phyloP scores from a whole-genome alignment of 2,797 vertebrate genomes.

The Chiroxiphia lanceolata region DNA sequence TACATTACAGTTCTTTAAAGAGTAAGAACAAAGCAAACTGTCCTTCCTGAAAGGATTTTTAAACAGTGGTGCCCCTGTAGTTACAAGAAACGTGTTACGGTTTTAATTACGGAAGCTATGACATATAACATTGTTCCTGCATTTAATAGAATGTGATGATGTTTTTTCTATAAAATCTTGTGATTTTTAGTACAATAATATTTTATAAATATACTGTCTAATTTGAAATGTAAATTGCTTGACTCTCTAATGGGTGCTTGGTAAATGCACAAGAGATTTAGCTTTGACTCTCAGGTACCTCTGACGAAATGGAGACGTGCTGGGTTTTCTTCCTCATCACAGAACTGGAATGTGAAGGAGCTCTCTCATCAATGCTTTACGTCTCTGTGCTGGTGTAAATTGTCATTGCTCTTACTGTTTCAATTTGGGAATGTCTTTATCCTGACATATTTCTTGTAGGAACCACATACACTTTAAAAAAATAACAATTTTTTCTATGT shows the following conservation, averaged over 20 bases:
- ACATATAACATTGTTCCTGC: constrained; percentile 27
- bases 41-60: constrained; percentile 35
- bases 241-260: constrained; percentile 38
- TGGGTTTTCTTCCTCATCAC: neutral
- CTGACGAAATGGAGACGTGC: constrained; percentile 9
- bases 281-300: constrained; percentile 63
- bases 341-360: constrained; percentile 60
- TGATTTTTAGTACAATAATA: constrained; percentile 50
- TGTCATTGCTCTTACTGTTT: constrained; percentile 21
- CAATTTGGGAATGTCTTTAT: constrained; percentile 3
- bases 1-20: neutral
- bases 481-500: neutral
- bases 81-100: neutral
- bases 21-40: neutral
- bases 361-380: constrained; percentile 9
- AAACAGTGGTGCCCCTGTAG: constrained; percentile 11
- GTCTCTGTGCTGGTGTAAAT: neutral
- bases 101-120: constrained; percentile 40
- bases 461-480: neutral
- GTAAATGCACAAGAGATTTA: constrained; percentile 53
- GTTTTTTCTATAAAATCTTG: constrained; percentile 56
- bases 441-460: constrained; percentile 1
- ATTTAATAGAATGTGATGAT: constrained; percentile 61
- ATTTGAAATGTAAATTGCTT: constrained; percentile 24
- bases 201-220: constrained; percentile 46